Conservation (phyloP, 2,888 invertebrate genomes). For the Meliscaeva auricollis region DNA sequence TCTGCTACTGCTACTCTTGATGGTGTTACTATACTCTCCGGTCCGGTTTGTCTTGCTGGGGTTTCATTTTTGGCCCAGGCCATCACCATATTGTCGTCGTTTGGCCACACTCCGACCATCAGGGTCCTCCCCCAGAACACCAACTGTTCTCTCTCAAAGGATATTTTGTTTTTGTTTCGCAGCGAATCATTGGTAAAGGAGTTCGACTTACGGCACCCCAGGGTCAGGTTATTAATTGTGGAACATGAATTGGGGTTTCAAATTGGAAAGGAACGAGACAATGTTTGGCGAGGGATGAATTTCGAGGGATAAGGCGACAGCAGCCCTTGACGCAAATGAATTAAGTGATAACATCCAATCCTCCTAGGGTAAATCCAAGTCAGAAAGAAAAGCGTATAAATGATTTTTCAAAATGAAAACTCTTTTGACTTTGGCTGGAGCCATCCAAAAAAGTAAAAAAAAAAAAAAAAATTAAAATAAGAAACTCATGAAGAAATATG, state of each 20-base stretch:
- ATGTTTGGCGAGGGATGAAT: not conserved
- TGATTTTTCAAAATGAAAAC: slow-evolving; percentile 68
- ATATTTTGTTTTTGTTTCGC: slow-evolving; percentile 19
- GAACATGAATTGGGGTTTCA: slow-evolving; percentile 54
- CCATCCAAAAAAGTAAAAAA: not conserved
- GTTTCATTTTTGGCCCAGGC: not conserved
- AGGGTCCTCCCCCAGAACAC: slow-evolving; percentile 26
- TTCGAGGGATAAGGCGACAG: slow-evolving; percentile 23
- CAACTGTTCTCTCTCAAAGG: slow-evolving; percentile 66
- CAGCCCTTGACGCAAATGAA: slow-evolving; percentile 66
- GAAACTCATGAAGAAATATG: not conserved
- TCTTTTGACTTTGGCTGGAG: slow-evolving; percentile 40
- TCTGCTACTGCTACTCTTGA: not conserved
- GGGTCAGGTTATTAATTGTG: slow-evolving; percentile 67
- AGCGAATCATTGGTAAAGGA: slow-evolving; percentile 51
- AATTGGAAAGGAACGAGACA: slow-evolving; percentile 31
- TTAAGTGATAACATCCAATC: slow-evolving; percentile 70
- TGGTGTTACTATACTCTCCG: not conserved
- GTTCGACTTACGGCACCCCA: slow-evolving; percentile 49
- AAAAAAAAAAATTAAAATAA: slow-evolving; percentile 15
- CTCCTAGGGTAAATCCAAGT: slow-evolving; percentile 36
- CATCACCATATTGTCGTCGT: slow-evolving; percentile 6
- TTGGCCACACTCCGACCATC: slow-evolving; percentile 5
- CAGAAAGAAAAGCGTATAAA: slow-evolving; percentile 47
- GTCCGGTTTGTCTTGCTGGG: slow-evolving; percentile 5